Conservation (phyloP, 2,888 invertebrate species). For the Aphidius colemani region DNA sequence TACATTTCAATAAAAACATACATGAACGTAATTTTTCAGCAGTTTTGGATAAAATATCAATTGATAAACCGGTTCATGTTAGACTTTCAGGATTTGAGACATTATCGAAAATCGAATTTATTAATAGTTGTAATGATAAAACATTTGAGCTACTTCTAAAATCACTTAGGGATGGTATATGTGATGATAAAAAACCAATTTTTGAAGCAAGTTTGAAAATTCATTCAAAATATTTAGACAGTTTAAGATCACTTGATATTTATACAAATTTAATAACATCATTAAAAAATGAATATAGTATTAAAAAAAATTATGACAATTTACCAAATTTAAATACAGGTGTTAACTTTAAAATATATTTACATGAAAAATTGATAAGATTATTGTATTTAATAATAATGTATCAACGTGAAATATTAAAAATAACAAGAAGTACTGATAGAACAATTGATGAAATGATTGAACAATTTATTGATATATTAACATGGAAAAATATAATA, state of each 20-base stretch:
- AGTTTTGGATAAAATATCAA: conserved; percentile 47
- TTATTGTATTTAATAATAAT: conserved; percentile 47
- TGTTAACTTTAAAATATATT: conserved; percentile 53
- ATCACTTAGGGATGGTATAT: conserved; percentile 47
- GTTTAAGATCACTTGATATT: conserved; percentile 41
- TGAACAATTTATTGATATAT: conserved; percentile 50
- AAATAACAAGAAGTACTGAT: conserved; percentile 44
- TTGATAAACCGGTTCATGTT: conserved; percentile 54
- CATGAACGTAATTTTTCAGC: conserved; percentile 38
- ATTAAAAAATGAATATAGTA: conserved; percentile 47
- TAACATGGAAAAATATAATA: conserved; percentile 42
- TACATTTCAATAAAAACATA: conserved; percentile 34
- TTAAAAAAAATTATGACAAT: conserved; percentile 43
- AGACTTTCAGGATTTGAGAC: conserved; percentile 54
- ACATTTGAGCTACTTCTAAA: conserved; percentile 47
- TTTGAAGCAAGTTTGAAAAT: conserved; percentile 54
- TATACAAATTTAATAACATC: conserved; percentile 47
- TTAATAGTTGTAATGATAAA: conserved; percentile 38
- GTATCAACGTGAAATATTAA: conserved; percentile 51
- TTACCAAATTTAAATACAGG: conserved; percentile 51
- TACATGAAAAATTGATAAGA: conserved; percentile 53
- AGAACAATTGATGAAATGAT: conserved; percentile 50
- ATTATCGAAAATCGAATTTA: conserved; percentile 48
- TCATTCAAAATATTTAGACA: conserved; percentile 44
- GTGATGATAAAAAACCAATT: conserved; percentile 50